These are phyloP conservation scores for Amiota minor DNA, from an alignment of 2,888 invertebrate species.

Conservation along the genomic window DNA sequence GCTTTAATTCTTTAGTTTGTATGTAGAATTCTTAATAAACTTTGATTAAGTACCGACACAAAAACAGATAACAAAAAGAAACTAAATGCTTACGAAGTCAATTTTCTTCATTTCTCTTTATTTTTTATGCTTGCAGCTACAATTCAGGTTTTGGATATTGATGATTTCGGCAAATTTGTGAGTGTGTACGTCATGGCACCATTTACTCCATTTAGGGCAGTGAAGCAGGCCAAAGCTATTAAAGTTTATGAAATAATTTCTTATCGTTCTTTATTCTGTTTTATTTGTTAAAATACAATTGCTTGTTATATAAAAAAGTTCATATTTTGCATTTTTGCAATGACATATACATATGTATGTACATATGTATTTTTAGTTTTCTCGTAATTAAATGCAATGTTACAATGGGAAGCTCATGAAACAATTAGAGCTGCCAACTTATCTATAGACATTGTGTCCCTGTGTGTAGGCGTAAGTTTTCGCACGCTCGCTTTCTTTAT, in stretches of 20 bases:
- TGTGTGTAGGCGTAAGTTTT: no score
- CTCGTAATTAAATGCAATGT: no score
- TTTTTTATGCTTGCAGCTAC: conserved; percentile 22
- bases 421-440: no score
- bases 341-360: no score
- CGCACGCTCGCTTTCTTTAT: not conserved
- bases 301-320: no score
- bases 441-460: no score
- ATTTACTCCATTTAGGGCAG: conserved; percentile 12
- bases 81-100: not conserved
- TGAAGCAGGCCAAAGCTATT: not conserved
- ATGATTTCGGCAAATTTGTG: conserved; percentile 17
- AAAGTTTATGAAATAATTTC: no score
- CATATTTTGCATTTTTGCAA: no score
- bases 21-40: conserved; percentile 22
- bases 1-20: not conserved
- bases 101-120: conserved; percentile 6
- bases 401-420: no score
- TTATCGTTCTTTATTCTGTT: no score
- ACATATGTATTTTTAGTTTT: no score
- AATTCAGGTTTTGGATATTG: conserved; percentile 22
- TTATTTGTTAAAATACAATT: no score
- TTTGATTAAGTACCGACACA: not conserved
- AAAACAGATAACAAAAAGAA: not conserved
- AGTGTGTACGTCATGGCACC: not conserved